Percentiles rank a stretch among this genome's conserved stretches.
Evolutionary conservation across 2,888 invertebrate species (phyloP).

Genomic region (Deroplatys truncata): DNA sequence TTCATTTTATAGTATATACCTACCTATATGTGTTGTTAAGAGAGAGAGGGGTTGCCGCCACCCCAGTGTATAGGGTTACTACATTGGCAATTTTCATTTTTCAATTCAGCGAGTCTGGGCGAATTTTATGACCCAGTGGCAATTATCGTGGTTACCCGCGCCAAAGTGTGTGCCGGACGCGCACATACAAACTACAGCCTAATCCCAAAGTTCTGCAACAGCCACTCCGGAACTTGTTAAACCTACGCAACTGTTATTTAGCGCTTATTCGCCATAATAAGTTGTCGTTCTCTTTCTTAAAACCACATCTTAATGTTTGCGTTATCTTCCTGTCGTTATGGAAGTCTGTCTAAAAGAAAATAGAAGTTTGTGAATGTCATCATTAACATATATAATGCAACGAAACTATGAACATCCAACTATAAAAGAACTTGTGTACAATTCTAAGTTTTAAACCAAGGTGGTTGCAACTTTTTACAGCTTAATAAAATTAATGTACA

Average conservation of each 20-base stretch:
- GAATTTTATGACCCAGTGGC: slow-evolving; percentile 22
- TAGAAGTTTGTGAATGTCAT: too few relatives aligned
- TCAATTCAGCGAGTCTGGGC: slow-evolving; percentile 22
- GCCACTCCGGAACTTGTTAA: neutral
- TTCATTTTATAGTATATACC: slow-evolving; percentile 17
- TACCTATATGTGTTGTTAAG: slow-evolving; percentile 17
- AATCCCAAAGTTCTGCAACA: neutral
- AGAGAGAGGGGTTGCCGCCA: neutral
- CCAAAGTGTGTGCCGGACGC: neutral
- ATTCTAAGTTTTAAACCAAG: too few relatives aligned
- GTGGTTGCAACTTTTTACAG: too few relatives aligned
- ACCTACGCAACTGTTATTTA: neutral
- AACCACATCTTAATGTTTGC: neutral
- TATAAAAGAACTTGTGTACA: too few relatives aligned
- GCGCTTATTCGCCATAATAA: neutral
- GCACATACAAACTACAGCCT: neutral
- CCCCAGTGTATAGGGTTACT: slow-evolving; percentile 9
- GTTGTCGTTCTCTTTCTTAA: neutral
- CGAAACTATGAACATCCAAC: too few relatives aligned
- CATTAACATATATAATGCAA: too few relatives aligned
- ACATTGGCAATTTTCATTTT: slow-evolving; percentile 28
- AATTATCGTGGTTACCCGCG: slow-evolving; percentile 16
- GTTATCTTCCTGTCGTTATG: too few relatives aligned
- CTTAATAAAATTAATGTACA: too few relatives aligned
- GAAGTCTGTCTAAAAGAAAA: too few relatives aligned